A percentile compares a stretch with the other conserved stretches of the same genome.
Evolutionary conservation across 2,888 invertebrate genomes (phyloP).

Genomic region (Drosophila demipolita): DNA sequence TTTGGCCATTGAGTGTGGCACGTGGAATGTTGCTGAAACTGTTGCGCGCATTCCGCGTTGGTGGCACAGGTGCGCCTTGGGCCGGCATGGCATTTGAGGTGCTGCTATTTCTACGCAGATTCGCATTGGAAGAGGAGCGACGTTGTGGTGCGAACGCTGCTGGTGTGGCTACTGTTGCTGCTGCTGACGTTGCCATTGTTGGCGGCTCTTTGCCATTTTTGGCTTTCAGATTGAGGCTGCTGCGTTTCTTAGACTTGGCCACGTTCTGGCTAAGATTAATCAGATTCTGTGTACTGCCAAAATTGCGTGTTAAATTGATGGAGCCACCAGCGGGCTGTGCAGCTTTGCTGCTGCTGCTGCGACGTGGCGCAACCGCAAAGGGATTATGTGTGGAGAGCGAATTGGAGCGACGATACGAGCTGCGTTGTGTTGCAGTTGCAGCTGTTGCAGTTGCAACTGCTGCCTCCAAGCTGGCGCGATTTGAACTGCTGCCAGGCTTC

Average conservation of each 20-base stretch:
- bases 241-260: slow-evolving; percentile 84
- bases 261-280: slow-evolving; percentile 84
- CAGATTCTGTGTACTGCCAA: slow-evolving; percentile 85
- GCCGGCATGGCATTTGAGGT: slow-evolving; percentile 62
- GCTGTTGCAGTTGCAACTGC: slow-evolving; percentile 20
- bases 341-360: slow-evolving; percentile 75
- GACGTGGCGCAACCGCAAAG: slow-evolving; percentile 70
- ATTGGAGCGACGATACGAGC: slow-evolving; percentile 81
- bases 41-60: slow-evolving; percentile 70
- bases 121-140: slow-evolving; percentile 83
- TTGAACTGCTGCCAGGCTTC: slow-evolving; percentile 65
- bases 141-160: slow-evolving; percentile 62
- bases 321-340: slow-evolving; percentile 58
- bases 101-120: slow-evolving; percentile 81
- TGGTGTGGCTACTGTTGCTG: neutral
- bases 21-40: slow-evolving; percentile 85
- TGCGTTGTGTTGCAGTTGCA: slow-evolving; percentile 41
- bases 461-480: slow-evolving; percentile 70
- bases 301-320: slow-evolving; percentile 83
- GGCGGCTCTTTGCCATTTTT: slow-evolving; percentile 80
- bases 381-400: slow-evolving; percentile 81
- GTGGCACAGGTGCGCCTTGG: slow-evolving; percentile 69
- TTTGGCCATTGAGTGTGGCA: slow-evolving; percentile 81
- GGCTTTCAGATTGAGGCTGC: slow-evolving; percentile 84
- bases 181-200: slow-evolving; percentile 5